These are phyloP conservation scores for Spatulosminthurus flaviceps DNA, from an alignment of 2,888 invertebrate genomes.

Conservation along the genomic window DNA sequence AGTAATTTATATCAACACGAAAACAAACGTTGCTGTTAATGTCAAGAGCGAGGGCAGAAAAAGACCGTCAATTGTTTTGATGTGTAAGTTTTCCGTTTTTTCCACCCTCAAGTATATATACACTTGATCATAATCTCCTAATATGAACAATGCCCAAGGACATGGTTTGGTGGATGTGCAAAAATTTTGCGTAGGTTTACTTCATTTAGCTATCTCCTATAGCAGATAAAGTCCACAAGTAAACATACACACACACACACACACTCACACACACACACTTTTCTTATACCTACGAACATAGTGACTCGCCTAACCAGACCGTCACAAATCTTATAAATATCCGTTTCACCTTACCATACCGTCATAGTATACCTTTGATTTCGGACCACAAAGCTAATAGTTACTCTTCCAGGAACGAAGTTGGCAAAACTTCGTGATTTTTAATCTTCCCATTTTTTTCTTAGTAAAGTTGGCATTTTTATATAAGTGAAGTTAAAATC, in stretches of 20 bases:
- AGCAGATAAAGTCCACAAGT: not conserved
- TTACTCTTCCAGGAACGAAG: constrained; percentile 9
- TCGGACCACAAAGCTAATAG: constrained; percentile 6
- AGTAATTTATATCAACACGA: not conserved
- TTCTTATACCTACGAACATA: not conserved
- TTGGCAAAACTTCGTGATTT: not conserved
- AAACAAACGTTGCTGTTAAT: constrained; percentile 1
- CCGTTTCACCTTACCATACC: not conserved
- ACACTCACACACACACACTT: not conserved
- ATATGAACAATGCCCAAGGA: constrained; percentile 40
- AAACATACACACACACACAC: not conserved
- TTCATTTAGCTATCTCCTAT: too few species aligned
- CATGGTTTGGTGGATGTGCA: constrained; percentile 16
- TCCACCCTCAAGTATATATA: too few species aligned
- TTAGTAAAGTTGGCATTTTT: not conserved
- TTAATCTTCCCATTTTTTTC: not conserved
- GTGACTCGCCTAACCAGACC: constrained; percentile 4
- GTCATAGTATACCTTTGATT: constrained; percentile 41
- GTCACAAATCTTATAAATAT: constrained; percentile 39
- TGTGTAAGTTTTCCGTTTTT: constrained; percentile 8
- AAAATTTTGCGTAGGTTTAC: constrained; percentile 23
- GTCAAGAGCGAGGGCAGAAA: not conserved
- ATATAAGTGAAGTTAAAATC: constrained; percentile 13
- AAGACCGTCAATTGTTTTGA: constrained; percentile 10
- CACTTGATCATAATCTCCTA: constrained; percentile 36